Evolutionary conservation across 92 coral and sea anemone species (phyloP).

Genomic region (Virgularia gustaviana): DNA sequence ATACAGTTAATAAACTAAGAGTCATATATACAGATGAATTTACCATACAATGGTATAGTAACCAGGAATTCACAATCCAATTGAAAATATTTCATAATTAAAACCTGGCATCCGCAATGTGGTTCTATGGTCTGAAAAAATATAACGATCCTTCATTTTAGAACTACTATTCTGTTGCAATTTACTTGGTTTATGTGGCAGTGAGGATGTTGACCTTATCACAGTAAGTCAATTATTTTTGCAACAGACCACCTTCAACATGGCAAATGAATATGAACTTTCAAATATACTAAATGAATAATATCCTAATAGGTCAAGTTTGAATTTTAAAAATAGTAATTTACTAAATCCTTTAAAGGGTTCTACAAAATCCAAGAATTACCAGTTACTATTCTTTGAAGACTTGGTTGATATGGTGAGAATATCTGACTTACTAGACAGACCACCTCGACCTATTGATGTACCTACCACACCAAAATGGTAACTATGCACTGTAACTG

Average conservation of each 20-base stretch:
- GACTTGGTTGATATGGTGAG: slow-evolving; percentile 71
- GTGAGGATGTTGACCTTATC: slow-evolving; percentile 89
- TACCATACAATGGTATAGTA: neutral
- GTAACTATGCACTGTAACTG: slow-evolving; percentile 19
- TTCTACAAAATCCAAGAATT: slow-evolving; percentile 66
- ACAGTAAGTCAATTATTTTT: slow-evolving; percentile 68
- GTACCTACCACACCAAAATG: slow-evolving; percentile 46
- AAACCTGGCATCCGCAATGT: too few relatives aligned
- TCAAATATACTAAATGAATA: too few relatives aligned
- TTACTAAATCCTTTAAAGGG: slow-evolving; percentile 53
- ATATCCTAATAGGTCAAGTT: too few relatives aligned
- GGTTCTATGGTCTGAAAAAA: too few relatives aligned
- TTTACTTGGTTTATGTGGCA: slow-evolving; percentile 80
- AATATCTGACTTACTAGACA: slow-evolving; percentile 50
- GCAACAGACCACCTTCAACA: too few relatives aligned
- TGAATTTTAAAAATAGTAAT: neutral
- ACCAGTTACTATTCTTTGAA: slow-evolving; percentile 73
- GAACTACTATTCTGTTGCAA: slow-evolving; percentile 80
- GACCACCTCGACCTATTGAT: neutral
- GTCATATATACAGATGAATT: neutral
- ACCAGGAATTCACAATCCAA: neutral
- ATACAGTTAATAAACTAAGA: too few relatives aligned
- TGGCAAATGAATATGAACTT: too few relatives aligned
- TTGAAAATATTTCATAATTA: neutral
- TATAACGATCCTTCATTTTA: too few relatives aligned